Evolutionary conservation across 2,888 invertebrate species (phyloP).

Genomic region (Sussaba pulchella): DNA sequence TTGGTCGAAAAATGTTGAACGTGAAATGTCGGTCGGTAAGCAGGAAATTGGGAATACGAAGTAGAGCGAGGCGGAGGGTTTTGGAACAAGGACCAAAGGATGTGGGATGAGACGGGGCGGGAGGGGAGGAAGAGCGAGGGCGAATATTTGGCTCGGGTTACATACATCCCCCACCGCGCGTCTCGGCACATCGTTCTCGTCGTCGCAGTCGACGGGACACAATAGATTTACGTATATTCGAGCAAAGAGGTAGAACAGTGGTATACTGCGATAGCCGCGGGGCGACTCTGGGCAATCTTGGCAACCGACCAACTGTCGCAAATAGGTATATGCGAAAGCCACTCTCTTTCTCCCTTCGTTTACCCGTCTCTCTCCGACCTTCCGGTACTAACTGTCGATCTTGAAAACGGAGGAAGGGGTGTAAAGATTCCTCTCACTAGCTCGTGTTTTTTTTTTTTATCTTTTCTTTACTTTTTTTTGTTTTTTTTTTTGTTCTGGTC

Average conservation of each 20-base stretch:
- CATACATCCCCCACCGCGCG: conserved; percentile 26
- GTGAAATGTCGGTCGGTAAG: conserved; percentile 41
- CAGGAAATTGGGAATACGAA: conserved; percentile 48
- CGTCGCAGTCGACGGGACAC: conserved; percentile 70
- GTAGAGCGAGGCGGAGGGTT: conserved; percentile 12
- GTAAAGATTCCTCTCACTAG: conserved; percentile 11
- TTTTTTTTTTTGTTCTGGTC: conserved; percentile 19
- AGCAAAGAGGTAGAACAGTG: conserved; percentile 77
- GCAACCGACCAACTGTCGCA: conserved; percentile 81
- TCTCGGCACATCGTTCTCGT: conserved; percentile 47
- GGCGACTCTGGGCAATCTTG: conserved; percentile 78
- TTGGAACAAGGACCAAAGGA: conserved; percentile 48
- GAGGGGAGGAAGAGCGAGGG: conserved; percentile 36
- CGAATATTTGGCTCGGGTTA: conserved; percentile 61
- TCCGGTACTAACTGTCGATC: conserved; percentile 36
- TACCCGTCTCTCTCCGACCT: conserved; percentile 27
- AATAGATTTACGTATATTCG: conserved; percentile 82
- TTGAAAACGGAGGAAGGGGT: neutral
- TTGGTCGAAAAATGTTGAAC: conserved; percentile 41
- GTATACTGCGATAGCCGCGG: conserved; percentile 78
- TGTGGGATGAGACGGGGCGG: conserved; percentile 21
- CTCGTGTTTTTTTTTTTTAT: conserved; percentile 37
- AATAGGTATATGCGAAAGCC: conserved; percentile 76
- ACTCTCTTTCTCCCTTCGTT: neutral
- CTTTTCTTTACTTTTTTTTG: conserved; percentile 50